Percentiles rank a stretch among this genome's conserved stretches.
These are phyloP conservation scores for Eublepharis macularius DNA, from an alignment of 2,113 vertebrate species.

Conservation along the genomic window DNA sequence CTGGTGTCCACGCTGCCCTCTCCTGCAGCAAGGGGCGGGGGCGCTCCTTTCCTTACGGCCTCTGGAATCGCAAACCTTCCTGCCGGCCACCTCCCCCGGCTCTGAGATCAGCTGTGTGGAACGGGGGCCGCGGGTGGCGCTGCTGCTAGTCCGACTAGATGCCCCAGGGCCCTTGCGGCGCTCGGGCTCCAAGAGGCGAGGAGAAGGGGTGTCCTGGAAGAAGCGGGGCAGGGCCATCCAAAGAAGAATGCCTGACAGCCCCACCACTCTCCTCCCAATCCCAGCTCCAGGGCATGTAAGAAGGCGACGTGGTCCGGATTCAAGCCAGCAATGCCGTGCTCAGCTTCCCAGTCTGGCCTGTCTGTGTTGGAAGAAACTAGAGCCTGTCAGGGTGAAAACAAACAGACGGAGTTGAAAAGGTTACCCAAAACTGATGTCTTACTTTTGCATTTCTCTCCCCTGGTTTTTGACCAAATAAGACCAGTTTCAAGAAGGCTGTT, in stretches of 20 bases:
- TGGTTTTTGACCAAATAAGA: conserved; percentile 8
- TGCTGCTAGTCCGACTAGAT: too few species aligned
- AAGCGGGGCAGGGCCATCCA: not conserved
- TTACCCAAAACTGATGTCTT: not conserved
- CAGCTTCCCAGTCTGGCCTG: fast-evolving
- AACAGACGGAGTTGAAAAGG: fast-evolving
- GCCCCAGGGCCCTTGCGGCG: not conserved
- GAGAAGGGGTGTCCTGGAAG: not conserved
- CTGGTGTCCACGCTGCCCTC: too few species aligned
- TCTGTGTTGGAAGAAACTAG: fast-evolving
- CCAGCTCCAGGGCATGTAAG: not conserved
- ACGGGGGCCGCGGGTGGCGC: too few species aligned
- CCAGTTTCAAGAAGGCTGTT: not conserved
- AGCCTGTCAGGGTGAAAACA: not conserved
- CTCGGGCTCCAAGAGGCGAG: not conserved
- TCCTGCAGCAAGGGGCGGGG: too few species aligned
- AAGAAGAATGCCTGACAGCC: not conserved
- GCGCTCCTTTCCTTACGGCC: too few species aligned
- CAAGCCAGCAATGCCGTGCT: fast-evolving
- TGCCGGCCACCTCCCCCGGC: too few species aligned
- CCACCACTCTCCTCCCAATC: not conserved
- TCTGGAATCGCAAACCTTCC: too few species aligned
- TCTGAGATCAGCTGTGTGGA: too few species aligned
- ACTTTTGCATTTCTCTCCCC: fast-evolving
- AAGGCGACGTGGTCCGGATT: fast-evolving